Conservation (phyloP, 2,888 invertebrate species). For the Diarsia mendica region DNA sequence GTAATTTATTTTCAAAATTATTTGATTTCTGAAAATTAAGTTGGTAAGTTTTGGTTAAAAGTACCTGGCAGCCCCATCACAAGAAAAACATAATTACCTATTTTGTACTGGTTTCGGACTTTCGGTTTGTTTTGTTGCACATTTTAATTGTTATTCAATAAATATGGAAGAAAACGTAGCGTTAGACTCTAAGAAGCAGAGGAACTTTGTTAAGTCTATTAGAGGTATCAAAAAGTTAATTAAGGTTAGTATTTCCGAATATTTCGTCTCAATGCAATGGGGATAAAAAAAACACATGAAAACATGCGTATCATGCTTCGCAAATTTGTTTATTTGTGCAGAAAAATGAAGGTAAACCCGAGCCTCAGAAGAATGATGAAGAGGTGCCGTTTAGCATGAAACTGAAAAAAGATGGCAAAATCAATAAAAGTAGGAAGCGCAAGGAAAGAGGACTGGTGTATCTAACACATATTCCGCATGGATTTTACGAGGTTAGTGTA, state of each 20-base stretch:
- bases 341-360: constrained; percentile 70
- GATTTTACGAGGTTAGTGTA: constrained; percentile 94
- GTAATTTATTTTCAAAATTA: too few relatives aligned
- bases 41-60: too few relatives aligned
- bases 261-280: constrained; percentile 17
- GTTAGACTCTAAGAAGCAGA: constrained; percentile 87
- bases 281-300: constrained; percentile 52
- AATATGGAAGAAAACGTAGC: constrained; percentile 88
- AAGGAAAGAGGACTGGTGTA: constrained; percentile 92
- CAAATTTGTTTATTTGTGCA: constrained; percentile 59
- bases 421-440: constrained; percentile 72
- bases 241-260: constrained; percentile 77
- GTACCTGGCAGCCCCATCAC: too few relatives aligned
- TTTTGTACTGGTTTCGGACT: too few relatives aligned
- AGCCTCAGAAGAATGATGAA: constrained; percentile 56
- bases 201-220: constrained; percentile 88
- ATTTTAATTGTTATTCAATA: background rate
- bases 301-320: constrained; percentile 49
- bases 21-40: too few relatives aligned
- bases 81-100: too few relatives aligned
- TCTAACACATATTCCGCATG: constrained; percentile 96
- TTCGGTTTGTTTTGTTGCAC: background rate
- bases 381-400: constrained; percentile 59
- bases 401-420: constrained; percentile 68
- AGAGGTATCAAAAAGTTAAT: constrained; percentile 89